Evolutionary conservation across 2,113 vertebrate genomes (phyloP).

Genomic region (Peromyscus maniculatus): DNA sequence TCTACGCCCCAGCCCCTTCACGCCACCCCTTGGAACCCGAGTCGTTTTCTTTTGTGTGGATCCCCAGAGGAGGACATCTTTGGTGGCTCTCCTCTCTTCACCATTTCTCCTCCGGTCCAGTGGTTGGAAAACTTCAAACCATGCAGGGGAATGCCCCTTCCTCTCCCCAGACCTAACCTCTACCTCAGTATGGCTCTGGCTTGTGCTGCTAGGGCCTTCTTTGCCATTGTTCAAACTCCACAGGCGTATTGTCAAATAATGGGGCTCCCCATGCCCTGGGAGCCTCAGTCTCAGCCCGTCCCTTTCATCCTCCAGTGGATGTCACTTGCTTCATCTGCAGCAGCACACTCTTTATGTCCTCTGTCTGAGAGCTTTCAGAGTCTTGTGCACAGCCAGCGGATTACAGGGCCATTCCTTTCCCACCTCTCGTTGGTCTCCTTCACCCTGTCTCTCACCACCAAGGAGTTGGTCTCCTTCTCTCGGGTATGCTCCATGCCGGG

Average conservation of each 20-base stretch:
- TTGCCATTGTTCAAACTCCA: background rate
- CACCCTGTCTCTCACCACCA: background rate
- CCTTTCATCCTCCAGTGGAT: background rate
- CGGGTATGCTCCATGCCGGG: background rate
- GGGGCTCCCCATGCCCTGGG: rapidly evolving
- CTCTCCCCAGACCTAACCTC: background rate
- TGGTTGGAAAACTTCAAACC: background rate
- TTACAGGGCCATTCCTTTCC: background rate
- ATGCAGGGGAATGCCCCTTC: background rate
- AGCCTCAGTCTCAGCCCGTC: rapidly evolving
- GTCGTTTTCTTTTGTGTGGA: background rate
- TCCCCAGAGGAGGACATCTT: background rate
- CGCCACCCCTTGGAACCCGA: rapidly evolving
- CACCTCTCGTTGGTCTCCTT: background rate
- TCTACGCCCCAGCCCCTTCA: background rate
- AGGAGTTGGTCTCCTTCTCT: background rate
- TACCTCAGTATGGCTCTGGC: no score
- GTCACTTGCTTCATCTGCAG: background rate
- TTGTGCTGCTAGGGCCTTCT: background rate
- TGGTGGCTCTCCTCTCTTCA: background rate
- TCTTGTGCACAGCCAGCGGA: background rate
- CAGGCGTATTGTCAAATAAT: background rate
- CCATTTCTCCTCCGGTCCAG: background rate
- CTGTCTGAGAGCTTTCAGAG: background rate
- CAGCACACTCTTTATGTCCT: background rate